These are phyloP conservation scores for Acanthisitta chloris DNA, from an alignment of 2,113 vertebrate genomes.

Conservation along the genomic window DNA sequence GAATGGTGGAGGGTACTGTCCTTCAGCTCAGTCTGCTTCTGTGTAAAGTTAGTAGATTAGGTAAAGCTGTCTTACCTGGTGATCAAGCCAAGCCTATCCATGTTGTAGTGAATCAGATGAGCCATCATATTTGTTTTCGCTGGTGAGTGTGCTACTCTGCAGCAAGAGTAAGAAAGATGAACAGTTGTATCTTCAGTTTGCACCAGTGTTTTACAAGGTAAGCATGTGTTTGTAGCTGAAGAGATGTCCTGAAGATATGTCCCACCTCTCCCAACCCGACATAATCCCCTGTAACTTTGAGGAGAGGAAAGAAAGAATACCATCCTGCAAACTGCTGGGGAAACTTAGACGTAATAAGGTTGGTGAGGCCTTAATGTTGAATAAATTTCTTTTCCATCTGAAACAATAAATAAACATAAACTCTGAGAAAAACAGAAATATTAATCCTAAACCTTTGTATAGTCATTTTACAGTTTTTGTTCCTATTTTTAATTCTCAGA, in stretches of 20 bases:
- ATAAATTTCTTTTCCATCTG: not conserved
- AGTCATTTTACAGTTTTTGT: not conserved
- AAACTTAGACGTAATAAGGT: rapidly evolving
- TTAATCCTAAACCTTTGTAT: not conserved
- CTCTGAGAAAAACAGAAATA: not conserved
- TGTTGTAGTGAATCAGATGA: not conserved
- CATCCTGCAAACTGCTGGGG: not conserved
- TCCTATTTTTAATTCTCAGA: not conserved
- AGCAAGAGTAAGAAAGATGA: not conserved
- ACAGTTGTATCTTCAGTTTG: not conserved
- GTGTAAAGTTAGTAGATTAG: not conserved
- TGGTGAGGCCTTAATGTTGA: not conserved
- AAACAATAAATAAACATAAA: not conserved
- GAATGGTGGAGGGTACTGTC: not conserved
- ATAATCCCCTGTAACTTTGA: not conserved
- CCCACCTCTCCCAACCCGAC: not conserved
- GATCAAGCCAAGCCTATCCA: not conserved
- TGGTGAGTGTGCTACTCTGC: not conserved
- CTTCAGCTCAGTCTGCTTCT: not conserved
- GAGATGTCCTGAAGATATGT: not conserved
- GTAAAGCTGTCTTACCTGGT: not conserved
- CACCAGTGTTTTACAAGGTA: not conserved
- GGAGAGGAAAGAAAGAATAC: not conserved
- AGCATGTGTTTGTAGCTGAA: not conserved
- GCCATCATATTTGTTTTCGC: not conserved